Evolutionary conservation across 2,113 vertebrate genomes (phyloP), one percentile per base, ranked within the genome.

Genomic region (Myiozetetes cayanensis): DNA sequence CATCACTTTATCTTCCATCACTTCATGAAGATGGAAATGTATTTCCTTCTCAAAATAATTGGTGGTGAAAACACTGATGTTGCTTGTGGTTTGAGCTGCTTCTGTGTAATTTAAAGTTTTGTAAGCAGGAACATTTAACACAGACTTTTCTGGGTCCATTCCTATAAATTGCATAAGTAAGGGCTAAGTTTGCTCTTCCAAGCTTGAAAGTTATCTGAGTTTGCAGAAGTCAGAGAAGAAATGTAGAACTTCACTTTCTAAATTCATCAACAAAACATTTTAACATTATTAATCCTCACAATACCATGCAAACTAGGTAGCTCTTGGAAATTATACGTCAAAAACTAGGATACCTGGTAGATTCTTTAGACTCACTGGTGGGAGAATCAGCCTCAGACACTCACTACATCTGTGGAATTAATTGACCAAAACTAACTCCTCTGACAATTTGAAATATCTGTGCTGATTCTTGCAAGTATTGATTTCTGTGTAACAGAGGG

Each of bases 1-100:
- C 61, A 84, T 75, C 65, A n/a, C 61, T 96, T 96, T 87, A 89
- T 96, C 95, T 93, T 89, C 58, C 80, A 85, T 56, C 4, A 16
- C 84, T 90, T 93, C 92, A 81, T 87, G 83, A 78, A 94, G 94
- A 93, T 90, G 85, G 83, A 95, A 95, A 89, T 89, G 16, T 79
- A 68, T 93, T 94, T 94, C 86, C 79, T 49, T 94, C 92, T 95
- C 92, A 95, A 85, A 93, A 76, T 85, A 96, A 87, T 66, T 94
- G 70, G 50, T 58, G 23, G 41, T 87, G 86, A 58, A 90, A 90
- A 94, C 53, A 56, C n/a, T 79, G 46, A 82, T 95, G 50, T 39
- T 94, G 67, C 31, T 53, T 85, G 62, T 85, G 90, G 83, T 82
- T 96, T 96, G 67, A 93, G 53, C 41, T 89, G 90, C 80, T 75